These are phyloP conservation scores for Sinocyclocheilus maitianheensis DNA, from an alignment of 2,113 vertebrate species.

Conservation along the genomic window DNA sequence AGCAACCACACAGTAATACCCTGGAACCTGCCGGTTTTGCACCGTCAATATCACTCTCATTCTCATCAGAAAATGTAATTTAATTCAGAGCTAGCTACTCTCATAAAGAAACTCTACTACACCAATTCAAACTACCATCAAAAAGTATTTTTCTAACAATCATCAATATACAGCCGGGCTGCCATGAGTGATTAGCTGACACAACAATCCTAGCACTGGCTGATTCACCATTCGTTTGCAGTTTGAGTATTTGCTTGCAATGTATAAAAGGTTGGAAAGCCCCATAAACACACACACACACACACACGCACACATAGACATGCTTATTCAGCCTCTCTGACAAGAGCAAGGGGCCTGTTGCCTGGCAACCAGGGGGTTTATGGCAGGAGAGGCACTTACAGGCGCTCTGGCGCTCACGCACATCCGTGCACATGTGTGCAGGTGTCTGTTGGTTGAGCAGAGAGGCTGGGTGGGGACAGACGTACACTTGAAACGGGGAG, in stretches of 20 bases:
- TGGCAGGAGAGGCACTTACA: constrained; percentile 46
- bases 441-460: constrained; percentile 37
- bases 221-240: constrained; percentile 8
- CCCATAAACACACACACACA: constrained; percentile 17
- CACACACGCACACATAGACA: constrained; percentile 7
- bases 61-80: background rate
- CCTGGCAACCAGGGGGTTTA: constrained; percentile 51
- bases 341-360: constrained; percentile 50
- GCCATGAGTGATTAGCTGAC: background rate
- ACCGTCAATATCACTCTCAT: background rate
- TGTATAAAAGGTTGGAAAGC: constrained; percentile 5
- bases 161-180: background rate
- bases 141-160: background rate
- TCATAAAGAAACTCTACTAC: background rate
- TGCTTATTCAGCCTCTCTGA: constrained; percentile 34
- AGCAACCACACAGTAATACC: background rate
- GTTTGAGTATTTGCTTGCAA: background rate
- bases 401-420: background rate
- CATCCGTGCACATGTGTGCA: constrained; percentile 38
- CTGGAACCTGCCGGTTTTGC: background rate
- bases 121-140: background rate
- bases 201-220: background rate
- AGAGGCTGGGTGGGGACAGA: constrained; percentile 13
- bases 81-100: background rate
- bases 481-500: constrained; percentile 13